Evolutionary conservation across 2,888 invertebrate genomes (phyloP).

Genomic region (Heterodera filipjevi): DNA sequence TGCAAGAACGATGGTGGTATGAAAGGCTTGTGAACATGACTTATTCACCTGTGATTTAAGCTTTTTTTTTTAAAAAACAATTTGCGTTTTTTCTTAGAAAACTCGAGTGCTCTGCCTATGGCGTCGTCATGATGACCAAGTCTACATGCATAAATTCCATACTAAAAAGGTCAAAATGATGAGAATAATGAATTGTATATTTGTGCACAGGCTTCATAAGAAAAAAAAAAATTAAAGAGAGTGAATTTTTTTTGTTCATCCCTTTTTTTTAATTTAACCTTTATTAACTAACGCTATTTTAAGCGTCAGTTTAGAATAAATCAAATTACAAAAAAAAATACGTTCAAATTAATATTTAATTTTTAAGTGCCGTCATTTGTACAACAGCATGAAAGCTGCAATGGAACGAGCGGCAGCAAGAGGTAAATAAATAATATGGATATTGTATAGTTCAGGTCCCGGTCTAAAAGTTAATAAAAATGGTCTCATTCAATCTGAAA

Average conservation of each 20-base stretch:
- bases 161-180: constrained; percentile 83
- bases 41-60: constrained; percentile 79
- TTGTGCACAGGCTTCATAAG: no score
- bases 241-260: no score
- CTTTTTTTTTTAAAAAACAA: neutral
- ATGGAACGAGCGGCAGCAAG: constrained; percentile 84
- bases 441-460: no score
- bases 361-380: constrained; percentile 90
- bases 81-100: constrained; percentile 69
- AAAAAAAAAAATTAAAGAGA: no score
- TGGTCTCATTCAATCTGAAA: no score
- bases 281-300: no score
- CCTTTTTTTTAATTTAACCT: no score
- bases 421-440: neutral
- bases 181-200: neutral
- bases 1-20: constrained; percentile 88
- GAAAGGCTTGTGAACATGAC: constrained; percentile 99
- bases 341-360: constrained; percentile 14
- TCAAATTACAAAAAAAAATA: neutral
- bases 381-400: constrained; percentile 96
- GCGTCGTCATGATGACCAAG: constrained; percentile 82
- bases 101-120: constrained; percentile 95
- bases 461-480: no score
- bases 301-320: no score
- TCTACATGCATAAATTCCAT: constrained; percentile 95